Conservation (phyloP, 2,797 vertebrate species). For the Linurgus olivaceus region DNA sequence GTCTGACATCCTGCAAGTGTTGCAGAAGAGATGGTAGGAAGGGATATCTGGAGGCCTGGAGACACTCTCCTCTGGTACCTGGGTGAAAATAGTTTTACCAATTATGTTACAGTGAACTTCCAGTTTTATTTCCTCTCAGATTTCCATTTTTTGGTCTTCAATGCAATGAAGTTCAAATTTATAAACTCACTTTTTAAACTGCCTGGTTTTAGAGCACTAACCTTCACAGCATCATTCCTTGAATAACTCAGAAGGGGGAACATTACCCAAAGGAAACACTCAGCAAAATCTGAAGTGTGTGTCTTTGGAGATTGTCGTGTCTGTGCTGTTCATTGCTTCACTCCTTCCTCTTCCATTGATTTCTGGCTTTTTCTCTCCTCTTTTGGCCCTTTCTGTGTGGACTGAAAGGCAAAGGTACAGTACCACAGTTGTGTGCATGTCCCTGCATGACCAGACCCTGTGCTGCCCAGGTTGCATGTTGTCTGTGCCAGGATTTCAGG, state of each 20-base stretch:
- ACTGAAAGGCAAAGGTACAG: constrained; percentile 94
- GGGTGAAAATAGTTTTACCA: not conserved
- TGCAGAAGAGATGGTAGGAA: not conserved
- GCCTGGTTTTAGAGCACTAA: not conserved
- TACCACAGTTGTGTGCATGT: constrained; percentile 54
- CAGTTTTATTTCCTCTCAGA: not conserved
- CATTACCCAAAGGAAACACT: not conserved
- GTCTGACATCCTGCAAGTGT: not conserved
- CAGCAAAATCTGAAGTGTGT: not conserved
- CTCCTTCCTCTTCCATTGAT: constrained; percentile 64
- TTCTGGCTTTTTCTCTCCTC: constrained; percentile 75
- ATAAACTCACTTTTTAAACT: not conserved
- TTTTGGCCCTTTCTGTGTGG: constrained; percentile 75
- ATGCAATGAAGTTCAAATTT: not conserved
- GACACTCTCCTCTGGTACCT: not conserved
- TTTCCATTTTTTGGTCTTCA: not conserved
- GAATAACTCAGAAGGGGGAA: not conserved
- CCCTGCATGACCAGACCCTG: constrained; percentile 62
- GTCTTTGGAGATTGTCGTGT: not conserved
- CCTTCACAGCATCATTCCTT: not conserved
- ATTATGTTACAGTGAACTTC: not conserved
- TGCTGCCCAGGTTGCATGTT: constrained; percentile 29
- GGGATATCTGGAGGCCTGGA: not conserved
- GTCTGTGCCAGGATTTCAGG: not conserved
- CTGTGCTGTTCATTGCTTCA: not conserved